Evolutionary conservation across 2,113 vertebrate genomes (phyloP), one percentile per base, ranked within the genome.

Genomic region (Trochalopteron elliotii): DNA sequence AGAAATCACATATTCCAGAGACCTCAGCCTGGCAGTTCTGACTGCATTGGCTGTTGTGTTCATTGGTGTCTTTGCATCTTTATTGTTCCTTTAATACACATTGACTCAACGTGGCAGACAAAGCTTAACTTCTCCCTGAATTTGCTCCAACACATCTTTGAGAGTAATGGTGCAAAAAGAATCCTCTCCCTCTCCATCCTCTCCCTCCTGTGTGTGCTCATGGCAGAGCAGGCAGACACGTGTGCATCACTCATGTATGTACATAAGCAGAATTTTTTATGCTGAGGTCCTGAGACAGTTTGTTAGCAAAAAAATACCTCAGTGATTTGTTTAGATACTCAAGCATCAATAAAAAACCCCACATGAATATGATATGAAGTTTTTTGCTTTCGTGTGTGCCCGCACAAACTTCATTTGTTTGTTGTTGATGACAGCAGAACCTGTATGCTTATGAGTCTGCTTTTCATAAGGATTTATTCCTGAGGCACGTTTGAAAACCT

Each of bases 341-440:
- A 59, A 59, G 7, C 25, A 9, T 14, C 40, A 79, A 72, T 64
- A 89, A 55, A 45, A 23, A 0, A 3, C 1, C 2, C 0, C 13
- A n/a, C 16, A 27, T 47, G 60, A 30, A 33, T 83, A 44, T 45
- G n/a, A 88, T 59, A n/a, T 18, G 17, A 47, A 57, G 1, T 2
- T 30, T 27, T 84, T 76, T 78, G 3, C 24, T 82, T 64, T 68
- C 30, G 11, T 57, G 20, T 30, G 5, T 27, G 16, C 7, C 53
- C 2, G 0, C 21, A 39, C 17, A 7, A 84, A 83, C 14, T 83
- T 83, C 24, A 49, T 53, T 64, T 55, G 25, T 23, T 12, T 35
- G 9, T 22, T 47, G 27, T 15, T n/a, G n/a, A n/a, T n/a, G n/a
- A n/a, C n/a, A 72, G 40, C 35, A 79, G 31, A 86, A 24, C 22